A percentile compares a stretch with the other conserved stretches of the same genome.
Evolutionary conservation across 2,888 invertebrate species (phyloP).

Genomic region (Polietes domitor): DNA sequence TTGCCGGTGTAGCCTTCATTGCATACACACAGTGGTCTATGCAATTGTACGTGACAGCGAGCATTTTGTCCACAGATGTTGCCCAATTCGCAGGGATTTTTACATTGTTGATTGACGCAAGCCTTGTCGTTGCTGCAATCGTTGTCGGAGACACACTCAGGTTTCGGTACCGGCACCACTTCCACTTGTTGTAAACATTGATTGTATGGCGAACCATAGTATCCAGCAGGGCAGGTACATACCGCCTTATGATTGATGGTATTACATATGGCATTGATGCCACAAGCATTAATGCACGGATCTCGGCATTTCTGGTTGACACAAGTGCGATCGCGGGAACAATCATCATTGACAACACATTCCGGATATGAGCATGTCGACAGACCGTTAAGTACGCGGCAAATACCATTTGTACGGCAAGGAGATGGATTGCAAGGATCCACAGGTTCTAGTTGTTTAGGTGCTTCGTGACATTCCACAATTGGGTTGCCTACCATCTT

Average conservation of each 20-base stretch:
- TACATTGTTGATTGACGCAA: slow-evolving; percentile 88
- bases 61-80: slow-evolving; percentile 89
- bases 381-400: slow-evolving; percentile 86
- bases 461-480: slow-evolving; percentile 83
- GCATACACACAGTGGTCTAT: slow-evolving; percentile 91
- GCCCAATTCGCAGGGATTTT: slow-evolving; percentile 87
- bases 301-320: slow-evolving; percentile 91
- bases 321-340: slow-evolving; percentile 90
- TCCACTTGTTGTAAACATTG: slow-evolving; percentile 84
- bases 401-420: slow-evolving; percentile 91
- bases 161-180: slow-evolving; percentile 82
- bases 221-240: slow-evolving; percentile 91
- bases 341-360: slow-evolving; percentile 94
- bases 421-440: slow-evolving; percentile 94
- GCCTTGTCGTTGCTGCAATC: slow-evolving; percentile 92
- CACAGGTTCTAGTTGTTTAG: slow-evolving; percentile 77
- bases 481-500: slow-evolving; percentile 91
- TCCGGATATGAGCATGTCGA: slow-evolving; percentile 92
- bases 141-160: slow-evolving; percentile 88
- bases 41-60: slow-evolving; percentile 89
- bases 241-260: slow-evolving; percentile 90
- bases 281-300: slow-evolving; percentile 91
- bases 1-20: slow-evolving; percentile 91
- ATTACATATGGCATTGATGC: slow-evolving; percentile 90
- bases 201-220: slow-evolving; percentile 89